These are phyloP conservation scores for Bujurquina vittata DNA, from an alignment of 2,113 vertebrate genomes.

Conservation along the genomic window DNA sequence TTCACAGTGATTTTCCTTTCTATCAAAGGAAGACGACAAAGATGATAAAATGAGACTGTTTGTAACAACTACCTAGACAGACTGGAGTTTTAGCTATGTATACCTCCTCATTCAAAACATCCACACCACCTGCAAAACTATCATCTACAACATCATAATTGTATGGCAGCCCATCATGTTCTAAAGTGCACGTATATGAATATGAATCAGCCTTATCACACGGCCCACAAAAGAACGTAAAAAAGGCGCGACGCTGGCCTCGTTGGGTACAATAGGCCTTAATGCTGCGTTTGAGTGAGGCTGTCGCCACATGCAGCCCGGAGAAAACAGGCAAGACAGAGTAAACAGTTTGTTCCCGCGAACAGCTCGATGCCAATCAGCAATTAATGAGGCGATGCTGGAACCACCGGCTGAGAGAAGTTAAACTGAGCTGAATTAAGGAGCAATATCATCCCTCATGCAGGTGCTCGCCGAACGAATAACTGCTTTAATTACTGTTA, in stretches of 20 bases:
- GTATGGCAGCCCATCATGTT: neutral
- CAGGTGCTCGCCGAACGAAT: conserved; percentile 99
- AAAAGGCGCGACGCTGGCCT: conserved; percentile 7
- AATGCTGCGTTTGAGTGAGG: conserved; percentile 60
- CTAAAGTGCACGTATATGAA: neutral
- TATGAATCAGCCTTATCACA: conserved; percentile 16
- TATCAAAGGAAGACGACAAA: neutral
- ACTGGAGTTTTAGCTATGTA: neutral
- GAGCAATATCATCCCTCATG: conserved; percentile 86
- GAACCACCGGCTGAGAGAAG: conserved; percentile 83
- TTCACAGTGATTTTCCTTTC: neutral
- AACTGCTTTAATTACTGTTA: conserved; percentile 99
- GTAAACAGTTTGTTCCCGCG: conserved; percentile 84
- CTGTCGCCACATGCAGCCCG: conserved; percentile 63
- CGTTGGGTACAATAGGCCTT: conserved; percentile 67
- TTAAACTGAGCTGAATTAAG: conserved; percentile 87
- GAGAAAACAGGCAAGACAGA: conserved; percentile 76
- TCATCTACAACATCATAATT: neutral
- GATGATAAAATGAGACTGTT: neutral
- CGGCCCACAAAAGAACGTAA: conserved; percentile 31
- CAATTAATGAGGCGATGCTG: conserved; percentile 85
- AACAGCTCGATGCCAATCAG: conserved; percentile 85
- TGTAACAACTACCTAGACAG: conserved; percentile 6
- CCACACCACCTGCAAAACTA: neutral
- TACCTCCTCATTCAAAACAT: neutral